Evolutionary conservation across 2,113 vertebrate genomes (phyloP), one percentile per base, ranked within the genome.

Genomic region (Rhinichthys klamathensis): DNA sequence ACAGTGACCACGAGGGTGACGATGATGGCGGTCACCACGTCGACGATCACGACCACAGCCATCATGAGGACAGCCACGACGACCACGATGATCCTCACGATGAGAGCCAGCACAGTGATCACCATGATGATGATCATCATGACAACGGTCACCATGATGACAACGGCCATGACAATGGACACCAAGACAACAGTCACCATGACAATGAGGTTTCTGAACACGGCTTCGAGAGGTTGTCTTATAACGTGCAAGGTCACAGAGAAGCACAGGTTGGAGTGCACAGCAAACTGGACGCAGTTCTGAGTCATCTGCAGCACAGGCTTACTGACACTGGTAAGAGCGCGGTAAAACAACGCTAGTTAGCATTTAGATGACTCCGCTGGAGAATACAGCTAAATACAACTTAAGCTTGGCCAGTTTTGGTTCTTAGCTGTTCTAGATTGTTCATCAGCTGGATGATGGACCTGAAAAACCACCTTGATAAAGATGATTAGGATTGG

Each of bases 271-370:
- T 74, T 5, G 88, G 90, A 35, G 87, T 88, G 58, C 93, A 92
- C 56, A 91, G 89, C 82, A 94, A 94, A 87, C 92, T 95, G 90
- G 93, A 94, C 16, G 85, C 88, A 1, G 92, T 95, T 30, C 89
- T 95, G 72, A 92, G 91, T 86, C 92, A 95, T 85, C 92, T 95
- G 80, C 92, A 94, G 69, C 91, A 93, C 56, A 86, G 87, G 16
- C 85, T 80, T 41, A 60, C 89, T 41, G 87, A 89, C 35, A 54
- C 84, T 80, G 84, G 87, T 90, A 65, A 74, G 74, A 46, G 67
- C 1, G 2, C 4, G 4, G n/a, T 15, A 75, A 25, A 46, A 27
- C 21, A 72, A 44, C 7, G 3, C 54, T 56, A 56, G 54, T 23
- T 56, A n/a, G n/a, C n/a, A n/a, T n/a, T n/a, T n/a, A n/a, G n/a